Conservation (phyloP, 2,797 vertebrate species). For the Anas acuta region DNA sequence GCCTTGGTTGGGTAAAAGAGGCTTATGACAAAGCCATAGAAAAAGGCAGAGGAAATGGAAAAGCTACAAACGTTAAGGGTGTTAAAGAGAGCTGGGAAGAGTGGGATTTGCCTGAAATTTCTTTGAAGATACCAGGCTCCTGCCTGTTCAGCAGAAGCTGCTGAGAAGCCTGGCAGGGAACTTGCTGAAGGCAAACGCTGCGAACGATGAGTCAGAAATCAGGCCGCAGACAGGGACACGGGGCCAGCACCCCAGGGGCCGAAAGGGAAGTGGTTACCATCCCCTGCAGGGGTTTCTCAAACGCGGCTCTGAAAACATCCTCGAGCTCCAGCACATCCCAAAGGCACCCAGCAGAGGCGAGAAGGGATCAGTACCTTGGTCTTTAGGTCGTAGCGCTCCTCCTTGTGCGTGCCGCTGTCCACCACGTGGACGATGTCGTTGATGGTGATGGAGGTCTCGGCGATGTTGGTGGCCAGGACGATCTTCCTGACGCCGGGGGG, state of each 20-base stretch:
- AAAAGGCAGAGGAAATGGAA: background rate
- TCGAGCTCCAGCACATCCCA: fast-evolving
- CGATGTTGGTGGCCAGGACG: slow-evolving; percentile 94
- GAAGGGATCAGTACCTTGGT: slow-evolving; percentile 85
- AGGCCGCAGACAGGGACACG: background rate
- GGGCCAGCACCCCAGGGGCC: fast-evolving
- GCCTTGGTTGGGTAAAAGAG: no score
- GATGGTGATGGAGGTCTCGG: slow-evolving; percentile 96
- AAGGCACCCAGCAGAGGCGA: fast-evolving
- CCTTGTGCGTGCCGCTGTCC: slow-evolving; percentile 92
- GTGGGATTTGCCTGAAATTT: background rate
- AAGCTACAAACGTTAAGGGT: background rate
- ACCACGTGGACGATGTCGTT: slow-evolving; percentile 96
- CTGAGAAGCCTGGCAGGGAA: background rate
- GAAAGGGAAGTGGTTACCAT: background rate
- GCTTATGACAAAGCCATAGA: background rate
- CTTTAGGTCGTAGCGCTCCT: slow-evolving; percentile 91
- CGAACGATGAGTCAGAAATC: background rate
- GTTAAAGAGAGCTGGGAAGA: background rate
- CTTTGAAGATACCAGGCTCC: background rate
- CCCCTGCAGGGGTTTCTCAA: background rate
- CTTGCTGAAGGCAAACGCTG: background rate
- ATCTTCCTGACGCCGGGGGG: slow-evolving; percentile 88
- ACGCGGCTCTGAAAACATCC: fast-evolving
- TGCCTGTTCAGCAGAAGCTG: background rate